Percentiles rank a stretch among this genome's conserved stretches.
Conservation (phyloP, 2,888 invertebrate genomes). For the Macrosoma leucophasiata region DNA sequence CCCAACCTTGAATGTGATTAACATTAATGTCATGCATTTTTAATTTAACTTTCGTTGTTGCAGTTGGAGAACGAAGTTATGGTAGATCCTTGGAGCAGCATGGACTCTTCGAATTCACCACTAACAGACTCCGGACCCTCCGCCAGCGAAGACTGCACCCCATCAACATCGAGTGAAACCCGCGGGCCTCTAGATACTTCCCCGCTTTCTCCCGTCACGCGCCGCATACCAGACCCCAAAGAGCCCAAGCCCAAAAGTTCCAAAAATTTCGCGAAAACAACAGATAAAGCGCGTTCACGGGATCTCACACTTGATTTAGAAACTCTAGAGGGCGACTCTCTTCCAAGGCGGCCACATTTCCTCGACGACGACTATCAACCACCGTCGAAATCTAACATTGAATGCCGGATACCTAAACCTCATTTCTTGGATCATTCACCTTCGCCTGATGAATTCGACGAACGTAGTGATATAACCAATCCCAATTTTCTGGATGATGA, state of each 20-base stretch:
- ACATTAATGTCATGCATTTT: conserved; percentile 4
- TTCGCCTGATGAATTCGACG: conserved; percentile 70
- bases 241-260: conserved; percentile 43
- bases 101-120: conserved; percentile 73
- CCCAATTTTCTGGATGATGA: conserved; percentile 69
- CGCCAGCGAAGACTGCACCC: conserved; percentile 69
- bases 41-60: conserved; percentile 40
- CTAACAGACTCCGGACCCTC: conserved; percentile 71
- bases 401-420: conserved; percentile 71
- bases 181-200: conserved; percentile 45
- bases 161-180: conserved; percentile 62
- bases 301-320: conserved; percentile 61
- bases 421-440: conserved; percentile 71
- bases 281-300: conserved; percentile 61
- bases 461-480: conserved; percentile 66
- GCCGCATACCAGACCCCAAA: conserved; percentile 53
- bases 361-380: conserved; percentile 78
- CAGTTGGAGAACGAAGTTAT: conserved; percentile 76
- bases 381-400: conserved; percentile 70
- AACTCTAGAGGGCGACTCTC: conserved; percentile 50
- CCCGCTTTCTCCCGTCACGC: conserved; percentile 47
- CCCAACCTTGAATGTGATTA: no score
- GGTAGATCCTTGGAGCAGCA: conserved; percentile 74
- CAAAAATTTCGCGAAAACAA: conserved; percentile 39
- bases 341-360: conserved; percentile 75